These are phyloP conservation scores for Abrostola triplasia DNA, from an alignment of 2,888 invertebrate genomes.

Conservation along the genomic window DNA sequence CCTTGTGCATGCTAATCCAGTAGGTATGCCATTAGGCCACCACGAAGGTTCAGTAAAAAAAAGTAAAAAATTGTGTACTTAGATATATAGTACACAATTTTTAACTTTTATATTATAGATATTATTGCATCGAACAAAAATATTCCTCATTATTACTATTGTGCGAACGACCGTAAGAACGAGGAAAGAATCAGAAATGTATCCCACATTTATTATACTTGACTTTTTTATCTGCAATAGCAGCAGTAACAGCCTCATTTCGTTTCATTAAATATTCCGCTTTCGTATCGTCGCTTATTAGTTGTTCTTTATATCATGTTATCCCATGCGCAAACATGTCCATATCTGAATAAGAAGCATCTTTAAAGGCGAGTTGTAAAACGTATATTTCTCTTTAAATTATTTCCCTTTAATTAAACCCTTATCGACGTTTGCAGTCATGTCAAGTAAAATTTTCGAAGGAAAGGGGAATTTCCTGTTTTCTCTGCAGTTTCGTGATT, in stretches of 20 bases:
- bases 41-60: too few species aligned
- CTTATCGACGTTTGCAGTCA: constrained; percentile 62
- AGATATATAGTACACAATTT: too few species aligned
- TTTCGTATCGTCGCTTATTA: constrained; percentile 42
- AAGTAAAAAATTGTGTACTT: too few species aligned
- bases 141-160: constrained; percentile 6
- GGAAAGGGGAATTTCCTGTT: constrained; percentile 43
- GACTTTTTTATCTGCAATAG: constrained; percentile 33
- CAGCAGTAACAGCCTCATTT: constrained; percentile 30
- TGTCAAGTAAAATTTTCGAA: constrained; percentile 57
- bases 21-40: too few species aligned
- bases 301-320: constrained; percentile 46
- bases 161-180: constrained; percentile 5
- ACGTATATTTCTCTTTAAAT: constrained; percentile 40
- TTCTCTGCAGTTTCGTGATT: constrained; percentile 51
- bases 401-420: constrained; percentile 62
- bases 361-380: constrained; percentile 23
- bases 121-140: constrained; percentile 12
- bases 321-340: constrained; percentile 36
- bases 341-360: constrained; percentile 41
- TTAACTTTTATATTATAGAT: too few species aligned
- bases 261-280: constrained; percentile 45
- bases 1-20: too few species aligned
- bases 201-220: constrained; percentile 23
- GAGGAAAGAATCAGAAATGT: constrained; percentile 11